Conservation (phyloP, 2,797 vertebrate species). For the Diceros bicornis region DNA sequence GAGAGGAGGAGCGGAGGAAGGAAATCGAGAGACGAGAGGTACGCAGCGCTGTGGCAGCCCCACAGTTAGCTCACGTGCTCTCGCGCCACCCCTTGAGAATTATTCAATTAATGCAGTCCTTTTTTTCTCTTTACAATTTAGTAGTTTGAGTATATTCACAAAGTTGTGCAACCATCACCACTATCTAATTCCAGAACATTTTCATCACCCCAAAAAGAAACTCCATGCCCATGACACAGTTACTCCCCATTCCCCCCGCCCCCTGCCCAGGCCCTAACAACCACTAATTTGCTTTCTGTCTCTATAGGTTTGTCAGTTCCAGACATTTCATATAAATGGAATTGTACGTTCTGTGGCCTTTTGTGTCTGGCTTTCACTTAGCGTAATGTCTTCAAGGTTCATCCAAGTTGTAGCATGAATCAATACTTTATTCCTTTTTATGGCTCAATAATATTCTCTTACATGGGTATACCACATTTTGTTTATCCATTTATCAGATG, state of each 20-base stretch:
- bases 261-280: no score
- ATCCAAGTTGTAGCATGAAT: background rate
- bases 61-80: accelerated
- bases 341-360: background rate
- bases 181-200: background rate
- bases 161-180: accelerated
- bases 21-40: constrained; percentile 99
- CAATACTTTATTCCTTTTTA: background rate
- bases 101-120: accelerated
- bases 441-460: background rate
- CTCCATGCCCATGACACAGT: background rate
- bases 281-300: background rate
- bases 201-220: background rate
- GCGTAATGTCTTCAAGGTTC: background rate
- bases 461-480: background rate
- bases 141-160: background rate
- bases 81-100: no score
- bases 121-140: background rate
- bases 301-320: background rate
- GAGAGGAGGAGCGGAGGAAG: constrained; percentile 97
- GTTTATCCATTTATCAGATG: background rate
- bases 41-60: background rate
- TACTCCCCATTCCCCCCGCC: background rate
- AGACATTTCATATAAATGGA: background rate
- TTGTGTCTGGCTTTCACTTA: background rate